Evolutionary conservation across 2,113 vertebrate species (phyloP).

Genomic region (Panthera uncia): DNA sequence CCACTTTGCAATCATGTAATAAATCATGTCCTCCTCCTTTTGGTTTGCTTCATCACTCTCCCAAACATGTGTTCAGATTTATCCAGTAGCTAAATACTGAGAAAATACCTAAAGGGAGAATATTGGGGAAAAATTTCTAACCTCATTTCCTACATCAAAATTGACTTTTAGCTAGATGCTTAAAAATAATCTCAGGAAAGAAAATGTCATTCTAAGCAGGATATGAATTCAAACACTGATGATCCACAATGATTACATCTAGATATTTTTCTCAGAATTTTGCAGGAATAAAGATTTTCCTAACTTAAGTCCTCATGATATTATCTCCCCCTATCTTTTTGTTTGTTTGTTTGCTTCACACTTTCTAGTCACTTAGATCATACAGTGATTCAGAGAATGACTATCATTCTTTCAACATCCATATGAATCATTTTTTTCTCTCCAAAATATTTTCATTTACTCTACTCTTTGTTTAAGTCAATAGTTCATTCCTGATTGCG

Average conservation of each 20-base stretch:
- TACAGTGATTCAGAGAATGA: background rate
- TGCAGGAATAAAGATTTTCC: background rate
- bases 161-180: background rate
- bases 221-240: background rate
- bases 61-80: background rate
- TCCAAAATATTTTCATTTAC: background rate
- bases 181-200: slow-evolving; percentile 12
- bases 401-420: background rate
- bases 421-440: background rate
- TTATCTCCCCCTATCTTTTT: background rate
- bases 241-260: background rate
- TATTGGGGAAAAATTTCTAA: background rate
- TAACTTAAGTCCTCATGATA: background rate
- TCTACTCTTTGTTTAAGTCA: background rate
- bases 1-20: background rate
- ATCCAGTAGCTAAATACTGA: background rate
- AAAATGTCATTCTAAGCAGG: slow-evolving; percentile 23
- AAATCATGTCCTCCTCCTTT: background rate
- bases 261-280: background rate
- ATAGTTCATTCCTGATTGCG: background rate
- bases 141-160: slow-evolving; percentile 16
- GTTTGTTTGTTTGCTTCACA: background rate
- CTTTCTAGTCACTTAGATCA: background rate
- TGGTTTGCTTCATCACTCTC: background rate
- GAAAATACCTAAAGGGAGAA: background rate